Evolutionary conservation across 92 coral and sea anemone species (phyloP).

Genomic region (Porites rus): DNA sequence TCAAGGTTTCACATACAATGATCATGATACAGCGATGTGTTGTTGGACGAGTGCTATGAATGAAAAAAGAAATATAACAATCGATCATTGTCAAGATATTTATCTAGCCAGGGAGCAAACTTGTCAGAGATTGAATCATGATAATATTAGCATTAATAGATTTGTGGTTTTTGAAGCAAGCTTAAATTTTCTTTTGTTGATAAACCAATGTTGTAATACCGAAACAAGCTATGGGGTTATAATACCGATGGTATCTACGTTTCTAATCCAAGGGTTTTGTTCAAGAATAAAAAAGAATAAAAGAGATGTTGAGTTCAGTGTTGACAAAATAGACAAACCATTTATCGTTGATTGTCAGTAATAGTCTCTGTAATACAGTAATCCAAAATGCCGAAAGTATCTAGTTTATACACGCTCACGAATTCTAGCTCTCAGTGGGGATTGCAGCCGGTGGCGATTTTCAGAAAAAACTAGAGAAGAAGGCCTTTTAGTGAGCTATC

Average conservation of each 20-base stretch:
- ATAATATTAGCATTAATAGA: too few relatives aligned
- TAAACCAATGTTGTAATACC: constrained; percentile 9
- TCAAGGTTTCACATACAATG: constrained; percentile 32
- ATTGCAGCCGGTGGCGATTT: not conserved
- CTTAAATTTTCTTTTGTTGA: too few relatives aligned
- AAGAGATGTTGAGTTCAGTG: constrained; percentile 6
- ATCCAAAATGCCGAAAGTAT: constrained; percentile 1
- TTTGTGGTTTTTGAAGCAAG: not conserved
- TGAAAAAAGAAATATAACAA: constrained; percentile 23
- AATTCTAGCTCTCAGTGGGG: not conserved
- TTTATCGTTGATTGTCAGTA: too few relatives aligned
- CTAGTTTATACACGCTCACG: not conserved
- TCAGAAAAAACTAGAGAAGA: not conserved
- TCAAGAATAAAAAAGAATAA: constrained; percentile 30
- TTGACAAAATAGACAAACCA: not conserved
- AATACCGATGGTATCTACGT: constrained; percentile 57
- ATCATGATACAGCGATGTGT: constrained; percentile 27
- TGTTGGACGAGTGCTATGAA: constrained; percentile 39
- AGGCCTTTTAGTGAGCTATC: not conserved
- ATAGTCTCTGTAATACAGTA: not conserved
- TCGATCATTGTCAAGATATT: constrained; percentile 1
- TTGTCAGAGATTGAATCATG: not conserved
- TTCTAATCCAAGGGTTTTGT: constrained; percentile 9
- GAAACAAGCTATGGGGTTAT: not conserved
- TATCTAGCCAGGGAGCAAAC: constrained; percentile 22